Evolutionary conservation across 2,888 invertebrate genomes (phyloP).

Genomic region (Aspidapion aeneum): DNA sequence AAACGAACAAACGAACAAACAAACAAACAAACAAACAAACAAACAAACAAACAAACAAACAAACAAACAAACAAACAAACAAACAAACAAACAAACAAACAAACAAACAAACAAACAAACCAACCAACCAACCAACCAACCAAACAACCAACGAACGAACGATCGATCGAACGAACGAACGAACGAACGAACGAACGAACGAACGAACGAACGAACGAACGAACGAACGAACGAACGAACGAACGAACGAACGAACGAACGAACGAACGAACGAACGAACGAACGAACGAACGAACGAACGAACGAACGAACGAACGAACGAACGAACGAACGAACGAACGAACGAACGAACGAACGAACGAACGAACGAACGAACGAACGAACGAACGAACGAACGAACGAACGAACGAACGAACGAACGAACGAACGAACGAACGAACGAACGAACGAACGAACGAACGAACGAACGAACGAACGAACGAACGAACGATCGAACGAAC

Average conservation of each 20-base stretch:
- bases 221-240: slow-evolving; percentile 5
- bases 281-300: slow-evolving; percentile 5
- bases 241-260: slow-evolving; percentile 5
- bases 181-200: slow-evolving; percentile 5
- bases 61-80: slow-evolving; percentile 1
- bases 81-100: slow-evolving; percentile 1
- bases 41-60: slow-evolving; percentile 4
- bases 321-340: slow-evolving; percentile 5
- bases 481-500: slow-evolving; percentile 5
- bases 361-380: slow-evolving; percentile 6
- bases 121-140: neutral
- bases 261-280: slow-evolving; percentile 5
- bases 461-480: slow-evolving; percentile 6
- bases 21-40: neutral
- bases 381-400: slow-evolving; percentile 6
- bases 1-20: no score
- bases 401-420: slow-evolving; percentile 6
- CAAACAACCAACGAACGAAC: neutral
- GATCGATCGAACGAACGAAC: slow-evolving; percentile 3
- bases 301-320: slow-evolving; percentile 5
- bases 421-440: slow-evolving; percentile 6
- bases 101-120: neutral
- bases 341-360: slow-evolving; percentile 4
- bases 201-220: slow-evolving; percentile 5
- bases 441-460: slow-evolving; percentile 6